phyloP scores from a whole-genome alignment of 2,888 invertebrate genomes.

The Arctia plantaginis region DNA sequence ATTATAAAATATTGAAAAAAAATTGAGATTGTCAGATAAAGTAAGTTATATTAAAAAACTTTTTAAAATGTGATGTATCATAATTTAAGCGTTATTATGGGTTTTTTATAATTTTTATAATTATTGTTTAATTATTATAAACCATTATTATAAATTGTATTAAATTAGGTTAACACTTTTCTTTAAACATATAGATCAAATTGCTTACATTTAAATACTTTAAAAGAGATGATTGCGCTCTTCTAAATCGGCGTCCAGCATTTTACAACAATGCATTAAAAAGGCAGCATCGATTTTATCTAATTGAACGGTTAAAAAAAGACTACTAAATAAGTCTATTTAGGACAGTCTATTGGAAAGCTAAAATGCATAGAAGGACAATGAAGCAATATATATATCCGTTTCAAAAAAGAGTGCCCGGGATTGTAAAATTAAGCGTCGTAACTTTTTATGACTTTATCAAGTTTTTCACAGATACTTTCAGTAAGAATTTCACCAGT shows the following conservation, averaged over 20 bases:
- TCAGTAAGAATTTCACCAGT: neutral
- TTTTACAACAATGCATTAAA: too few species aligned
- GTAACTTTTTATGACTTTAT: slow-evolving; percentile 34
- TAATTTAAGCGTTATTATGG: neutral
- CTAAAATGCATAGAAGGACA: slow-evolving; percentile 14
- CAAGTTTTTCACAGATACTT: slow-evolving; percentile 15
- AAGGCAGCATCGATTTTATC: neutral
- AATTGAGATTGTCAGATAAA: too few species aligned
- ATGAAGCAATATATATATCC: slow-evolving; percentile 28
- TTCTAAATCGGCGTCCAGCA: too few species aligned
- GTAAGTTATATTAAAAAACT: too few species aligned
- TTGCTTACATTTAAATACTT: too few species aligned
- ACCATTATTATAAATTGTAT: too few species aligned
- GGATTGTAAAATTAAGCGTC: slow-evolving; percentile 19
- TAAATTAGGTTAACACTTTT: too few species aligned
- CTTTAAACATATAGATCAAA: too few species aligned
- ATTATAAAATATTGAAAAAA: too few species aligned
- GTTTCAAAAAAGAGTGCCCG: slow-evolving; percentile 13
- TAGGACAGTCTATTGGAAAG: neutral
- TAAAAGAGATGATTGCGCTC: too few species aligned
- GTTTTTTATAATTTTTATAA: neutral
- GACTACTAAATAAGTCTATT: neutral
- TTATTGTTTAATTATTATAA: too few species aligned
- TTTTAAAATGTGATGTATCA: neutral
- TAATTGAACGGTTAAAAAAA: neutral